Base-by-base conservation (phyloP, 2,797 vertebrate species). In the Sebastes dallii region DNA sequence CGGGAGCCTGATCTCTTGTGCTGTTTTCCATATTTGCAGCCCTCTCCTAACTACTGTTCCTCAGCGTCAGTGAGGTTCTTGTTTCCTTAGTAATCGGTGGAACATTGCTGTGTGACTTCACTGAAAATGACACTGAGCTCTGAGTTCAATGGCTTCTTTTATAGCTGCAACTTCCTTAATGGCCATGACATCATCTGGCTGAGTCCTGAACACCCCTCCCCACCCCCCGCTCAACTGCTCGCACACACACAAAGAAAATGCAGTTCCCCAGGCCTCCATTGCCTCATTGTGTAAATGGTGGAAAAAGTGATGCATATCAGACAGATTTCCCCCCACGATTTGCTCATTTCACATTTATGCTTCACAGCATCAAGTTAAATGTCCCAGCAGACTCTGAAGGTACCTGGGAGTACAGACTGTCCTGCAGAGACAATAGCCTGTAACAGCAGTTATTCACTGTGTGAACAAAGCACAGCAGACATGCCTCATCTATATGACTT, bases 131-230 rank as follows among this genome's bases (percentile, higher is more conserved):
- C 91, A 91, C 83, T 80, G 71, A 86, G 66, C 81, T 83, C 54
- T 64, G 68, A 62, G 69, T 89, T 95, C 90, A 95, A 90, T 94
- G 86, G 88, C 67, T 85, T 93, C 91, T 91, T 94, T 96, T 94
- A 94, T 93, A 66, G 84, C 88, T 86, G 83, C 86, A 94, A 86
- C 85, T 92, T 91, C 87, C 91, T 88, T 92, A 82, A 94, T 89
- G 89, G 77, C 81, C 83, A 93, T 95, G 92, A 96, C 92, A 87
- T 95, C 95, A 95, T 95, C 90, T 93, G 89, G 92, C 93, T 82
- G 64, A 81, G 64, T 74, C 87, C 84, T 85, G 72, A 64, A 75
- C 85, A 55, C 56, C 6, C 25, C 88, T 66, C 0, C 30, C 60
- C 29, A 2, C 61, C 56, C 13, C 10, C 3, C 1, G 10, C 70